Percentiles rank a stretch among this genome's conserved stretches.
These are phyloP conservation scores for Coelinius sp. DNA, from an alignment of 2,888 invertebrate genomes.

Conservation along the genomic window DNA sequence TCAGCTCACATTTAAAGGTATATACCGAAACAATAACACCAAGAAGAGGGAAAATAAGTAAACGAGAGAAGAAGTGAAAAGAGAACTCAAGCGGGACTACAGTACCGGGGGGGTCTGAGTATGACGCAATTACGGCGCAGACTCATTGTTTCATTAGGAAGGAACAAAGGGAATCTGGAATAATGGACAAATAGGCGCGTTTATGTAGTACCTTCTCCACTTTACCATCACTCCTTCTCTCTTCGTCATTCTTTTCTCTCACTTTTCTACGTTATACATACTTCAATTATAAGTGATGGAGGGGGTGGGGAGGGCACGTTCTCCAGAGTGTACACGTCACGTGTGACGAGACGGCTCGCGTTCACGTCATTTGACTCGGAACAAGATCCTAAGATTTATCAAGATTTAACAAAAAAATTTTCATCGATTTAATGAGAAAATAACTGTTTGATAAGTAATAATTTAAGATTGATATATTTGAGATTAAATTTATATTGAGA, in stretches of 20 bases:
- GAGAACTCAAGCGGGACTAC: not conserved
- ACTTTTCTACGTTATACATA: conserved; percentile 27
- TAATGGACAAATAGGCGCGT: conserved; percentile 71
- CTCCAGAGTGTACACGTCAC: conserved; percentile 22
- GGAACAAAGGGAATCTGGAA: conserved; percentile 70
- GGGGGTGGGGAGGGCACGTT: conserved; percentile 31
- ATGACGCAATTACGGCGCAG: conserved; percentile 65
- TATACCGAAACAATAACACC: conserved; percentile 2
- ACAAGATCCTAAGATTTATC: not conserved
- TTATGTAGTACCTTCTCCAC: conserved; percentile 62
- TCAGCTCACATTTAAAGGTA: no score
- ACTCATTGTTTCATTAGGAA: conserved; percentile 71
- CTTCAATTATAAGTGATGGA: conserved; percentile 27
- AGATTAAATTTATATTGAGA: conserved; percentile 66
- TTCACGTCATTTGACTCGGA: not conserved
- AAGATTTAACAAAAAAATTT: not conserved
- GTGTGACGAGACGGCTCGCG: conserved; percentile 31
- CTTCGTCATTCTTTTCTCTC: conserved; percentile 45
- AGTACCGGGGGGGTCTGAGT: conserved; percentile 12
- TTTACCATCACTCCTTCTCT: conserved; percentile 35
- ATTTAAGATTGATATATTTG: conserved; percentile 62
- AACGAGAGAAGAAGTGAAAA: conserved; percentile 8
- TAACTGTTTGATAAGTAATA: not conserved
- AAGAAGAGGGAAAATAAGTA: not conserved
- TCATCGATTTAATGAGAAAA: not conserved